phyloP scores from a whole-genome alignment of 2,113 vertebrate genomes.

The Heterochromis multidens region DNA sequence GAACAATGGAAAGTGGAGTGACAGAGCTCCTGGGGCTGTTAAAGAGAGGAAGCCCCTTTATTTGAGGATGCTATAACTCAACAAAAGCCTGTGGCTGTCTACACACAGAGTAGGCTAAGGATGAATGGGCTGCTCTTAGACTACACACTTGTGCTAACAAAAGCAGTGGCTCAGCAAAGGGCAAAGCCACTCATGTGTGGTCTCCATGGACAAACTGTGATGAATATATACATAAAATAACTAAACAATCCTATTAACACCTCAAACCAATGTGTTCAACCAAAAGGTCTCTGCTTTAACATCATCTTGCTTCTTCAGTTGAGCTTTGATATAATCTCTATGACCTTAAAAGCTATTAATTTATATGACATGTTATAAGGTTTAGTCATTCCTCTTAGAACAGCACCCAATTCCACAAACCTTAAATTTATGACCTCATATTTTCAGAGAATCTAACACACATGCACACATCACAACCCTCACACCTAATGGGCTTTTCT shows the following conservation, averaged over 20 bases:
- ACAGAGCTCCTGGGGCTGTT: conserved; percentile 71
- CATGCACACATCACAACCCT: background rate
- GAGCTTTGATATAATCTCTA: background rate
- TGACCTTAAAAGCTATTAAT: background rate
- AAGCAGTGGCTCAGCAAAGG: conserved; percentile 47
- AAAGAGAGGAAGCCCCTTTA: conserved; percentile 77
- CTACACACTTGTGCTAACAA: conserved; percentile 62
- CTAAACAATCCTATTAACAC: background rate
- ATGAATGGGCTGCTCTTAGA: conserved; percentile 66
- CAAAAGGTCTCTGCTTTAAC: background rate
- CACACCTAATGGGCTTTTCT: conserved; percentile 38
- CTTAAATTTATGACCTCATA: conserved; percentile 39
- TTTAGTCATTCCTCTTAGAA: conserved; percentile 2
- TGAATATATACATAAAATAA: conserved; percentile 6
- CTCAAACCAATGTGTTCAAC: background rate
- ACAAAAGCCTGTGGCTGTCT: conserved; percentile 76
- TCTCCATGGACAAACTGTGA: conserved; percentile 31
- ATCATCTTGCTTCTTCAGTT: background rate
- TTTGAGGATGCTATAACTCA: conserved; percentile 73
- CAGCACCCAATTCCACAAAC: background rate
- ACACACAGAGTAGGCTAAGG: conserved; percentile 51
- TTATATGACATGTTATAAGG: background rate
- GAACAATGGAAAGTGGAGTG: conserved; percentile 70
- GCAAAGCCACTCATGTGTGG: conserved; percentile 57
- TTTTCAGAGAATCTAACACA: conserved; percentile 16